Percentiles rank a stretch among this genome's conserved stretches.
These are phyloP conservation scores for Listrodromus nycthemerus DNA, from an alignment of 2,888 invertebrate species.

Conservation along the genomic window DNA sequence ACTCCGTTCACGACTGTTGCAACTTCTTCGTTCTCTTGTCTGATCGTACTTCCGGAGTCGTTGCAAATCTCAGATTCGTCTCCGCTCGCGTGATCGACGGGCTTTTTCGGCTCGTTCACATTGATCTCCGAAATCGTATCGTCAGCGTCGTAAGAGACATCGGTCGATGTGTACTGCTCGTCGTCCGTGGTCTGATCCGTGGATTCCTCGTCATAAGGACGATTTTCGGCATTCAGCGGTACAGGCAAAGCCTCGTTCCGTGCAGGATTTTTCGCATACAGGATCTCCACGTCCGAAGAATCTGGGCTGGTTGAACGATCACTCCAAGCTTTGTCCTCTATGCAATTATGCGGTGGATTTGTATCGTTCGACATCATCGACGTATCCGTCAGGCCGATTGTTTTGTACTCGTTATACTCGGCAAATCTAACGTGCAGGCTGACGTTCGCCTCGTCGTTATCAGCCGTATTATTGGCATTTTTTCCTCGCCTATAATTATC, in stretches of 20 bases:
- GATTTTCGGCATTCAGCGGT: neutral
- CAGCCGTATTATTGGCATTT: neutral
- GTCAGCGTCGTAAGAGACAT: conserved; percentile 66
- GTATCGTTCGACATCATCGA: conserved; percentile 78
- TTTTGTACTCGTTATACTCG: conserved; percentile 81
- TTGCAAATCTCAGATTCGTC: conserved; percentile 55
- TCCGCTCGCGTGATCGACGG: conserved; percentile 53
- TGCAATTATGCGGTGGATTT: conserved; percentile 65
- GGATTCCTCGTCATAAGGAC: conserved; percentile 42
- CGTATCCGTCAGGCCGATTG: conserved; percentile 78
- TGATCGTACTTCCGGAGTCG: conserved; percentile 51
- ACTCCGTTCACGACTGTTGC: conserved; percentile 70
- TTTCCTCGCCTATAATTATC: conserved; percentile 32
- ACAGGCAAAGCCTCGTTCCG: neutral
- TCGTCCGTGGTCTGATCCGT: conserved; percentile 70
- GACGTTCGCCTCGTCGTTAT: conserved; percentile 69
- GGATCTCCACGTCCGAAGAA: conserved; percentile 75
- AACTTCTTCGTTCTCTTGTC: conserved; percentile 67
- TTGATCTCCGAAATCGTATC: conserved; percentile 60
- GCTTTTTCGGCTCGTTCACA: conserved; percentile 45
- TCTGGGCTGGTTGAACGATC: conserved; percentile 77
- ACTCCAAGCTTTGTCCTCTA: conserved; percentile 77
- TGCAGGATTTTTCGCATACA: conserved; percentile 33
- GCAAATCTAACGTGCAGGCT: conserved; percentile 82
- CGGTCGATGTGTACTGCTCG: conserved; percentile 63